These are phyloP conservation scores for Brachymystax lenok DNA, from an alignment of 2,797 vertebrate genomes.

Conservation along the genomic window DNA sequence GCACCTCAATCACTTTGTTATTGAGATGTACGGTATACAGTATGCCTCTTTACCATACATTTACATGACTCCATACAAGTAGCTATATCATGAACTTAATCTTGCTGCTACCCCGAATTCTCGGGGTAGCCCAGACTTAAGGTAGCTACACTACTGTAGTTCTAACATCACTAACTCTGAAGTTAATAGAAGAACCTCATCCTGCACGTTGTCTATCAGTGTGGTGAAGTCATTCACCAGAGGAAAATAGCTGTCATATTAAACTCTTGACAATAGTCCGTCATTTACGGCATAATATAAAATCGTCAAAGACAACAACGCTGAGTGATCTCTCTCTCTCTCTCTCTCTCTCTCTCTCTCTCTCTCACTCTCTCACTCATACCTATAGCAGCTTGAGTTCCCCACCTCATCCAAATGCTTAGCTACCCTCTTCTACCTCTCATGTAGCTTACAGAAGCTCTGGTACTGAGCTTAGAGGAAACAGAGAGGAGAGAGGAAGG, in stretches of 20 bases:
- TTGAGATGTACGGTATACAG: no score
- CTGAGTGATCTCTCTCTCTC: constrained; percentile 5
- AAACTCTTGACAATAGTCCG: constrained; percentile 29
- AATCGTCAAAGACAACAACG: constrained; percentile 42
- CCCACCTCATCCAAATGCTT: not conserved
- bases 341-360: no score
- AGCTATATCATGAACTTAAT: not conserved
- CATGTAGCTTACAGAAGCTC: constrained; percentile 35
- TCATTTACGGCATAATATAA: constrained; percentile 49
- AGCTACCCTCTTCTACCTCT: constrained; percentile 21
- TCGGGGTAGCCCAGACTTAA: not conserved
- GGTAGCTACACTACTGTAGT: no score
- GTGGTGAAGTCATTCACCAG: not conserved
- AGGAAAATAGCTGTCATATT: constrained; percentile 7
- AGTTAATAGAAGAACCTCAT: not conserved
- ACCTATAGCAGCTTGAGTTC: constrained; percentile 26
- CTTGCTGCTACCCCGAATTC: not conserved
- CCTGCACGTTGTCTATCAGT: not conserved
- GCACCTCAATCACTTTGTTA: no score
- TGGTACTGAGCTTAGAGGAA: constrained; percentile 49
- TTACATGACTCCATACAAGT: not conserved
- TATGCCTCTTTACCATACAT: no score
- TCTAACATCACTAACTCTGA: not conserved
- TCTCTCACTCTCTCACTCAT: not conserved
- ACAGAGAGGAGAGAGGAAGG: constrained; percentile 41